Base-by-base conservation (phyloP, 2,113 vertebrate genomes). In the Pterocles gutturalis region DNA sequence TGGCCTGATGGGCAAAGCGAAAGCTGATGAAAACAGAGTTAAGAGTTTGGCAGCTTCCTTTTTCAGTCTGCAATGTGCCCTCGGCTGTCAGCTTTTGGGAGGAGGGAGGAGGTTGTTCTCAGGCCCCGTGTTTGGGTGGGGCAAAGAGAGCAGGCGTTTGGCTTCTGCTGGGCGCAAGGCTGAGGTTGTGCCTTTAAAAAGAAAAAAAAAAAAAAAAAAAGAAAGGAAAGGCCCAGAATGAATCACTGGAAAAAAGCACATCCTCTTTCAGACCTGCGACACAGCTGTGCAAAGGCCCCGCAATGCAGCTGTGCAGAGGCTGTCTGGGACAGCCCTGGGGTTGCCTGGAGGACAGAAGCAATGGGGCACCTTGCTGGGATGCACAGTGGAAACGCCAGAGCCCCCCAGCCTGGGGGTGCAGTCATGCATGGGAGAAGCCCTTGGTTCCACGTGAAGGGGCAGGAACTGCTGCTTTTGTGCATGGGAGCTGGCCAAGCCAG, bases 181-280 rank as follows among this genome's bases (percentile, higher is more conserved):
- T 78, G 88, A 46, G 66, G 75, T 18, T 94, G 81, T 73, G 88
- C 93, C 87, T 96, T 96, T 78, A 96, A 97, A 79, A 57, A 10
- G 2, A 48, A 34, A 46, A 84, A 43, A 57, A 72, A 60, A 66
- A 22, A 16, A 73, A 48, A 57, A n/a, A 64, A 48, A 41, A 26
- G 26, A 60, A 60, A 73, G 66, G 69, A 69, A 81, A 64, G 26
- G 43, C 91, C 34, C 29, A 69, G 83, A 55, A 57, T 93, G 91
- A 93, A 87, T 93, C 86, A 94, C 38, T 94, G 96, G 89, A 95
- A 96, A 97, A 97, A 95, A 89, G 19, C 72, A 48, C 67, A 87
- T 88, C 5, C 21, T 38, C 51, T 17, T 67, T 79, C 55, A 75
- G 72, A 34, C 13, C 60, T 1, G 3, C 0, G 15, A 29, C 72